Evolutionary conservation across 2,797 vertebrate species (phyloP).

Genomic region (Petrocephalus sullivani): DNA sequence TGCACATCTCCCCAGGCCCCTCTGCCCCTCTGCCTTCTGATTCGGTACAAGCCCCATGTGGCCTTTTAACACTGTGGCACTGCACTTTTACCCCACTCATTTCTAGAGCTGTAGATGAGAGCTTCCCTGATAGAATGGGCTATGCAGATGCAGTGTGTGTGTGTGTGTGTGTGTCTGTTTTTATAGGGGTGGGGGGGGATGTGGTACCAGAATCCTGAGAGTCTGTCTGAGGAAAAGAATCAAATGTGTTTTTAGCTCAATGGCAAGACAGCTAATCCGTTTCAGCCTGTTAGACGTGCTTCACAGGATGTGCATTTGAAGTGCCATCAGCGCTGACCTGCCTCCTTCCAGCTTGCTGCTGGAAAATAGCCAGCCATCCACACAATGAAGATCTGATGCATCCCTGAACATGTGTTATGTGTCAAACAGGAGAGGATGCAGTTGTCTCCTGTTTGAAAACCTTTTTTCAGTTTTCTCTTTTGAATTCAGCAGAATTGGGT

Average conservation of each 20-base stretch:
- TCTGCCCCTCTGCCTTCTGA: background rate
- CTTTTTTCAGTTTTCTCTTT: background rate
- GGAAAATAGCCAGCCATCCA: background rate
- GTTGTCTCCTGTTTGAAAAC: background rate
- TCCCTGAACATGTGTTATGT: background rate
- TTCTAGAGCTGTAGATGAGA: background rate
- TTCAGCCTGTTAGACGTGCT: background rate
- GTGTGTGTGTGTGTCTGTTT: background rate
- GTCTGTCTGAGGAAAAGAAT: background rate
- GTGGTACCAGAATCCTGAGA: background rate
- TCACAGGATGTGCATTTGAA: background rate
- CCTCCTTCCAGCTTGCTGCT: background rate
- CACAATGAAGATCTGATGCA: background rate
- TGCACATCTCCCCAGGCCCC: background rate
- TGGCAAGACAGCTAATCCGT: background rate
- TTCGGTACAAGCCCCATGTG: background rate
- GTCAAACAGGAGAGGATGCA: background rate
- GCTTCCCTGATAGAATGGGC: background rate
- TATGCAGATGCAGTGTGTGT: background rate
- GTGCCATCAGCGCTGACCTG: background rate
- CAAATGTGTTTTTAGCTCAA: background rate
- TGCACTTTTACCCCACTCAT: background rate
- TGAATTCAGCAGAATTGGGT: background rate
- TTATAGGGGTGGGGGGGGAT: background rate
- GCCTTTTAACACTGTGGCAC: background rate